Evolutionary conservation across 2,888 invertebrate species (phyloP).

Genomic region (Polia nebulosa): DNA sequence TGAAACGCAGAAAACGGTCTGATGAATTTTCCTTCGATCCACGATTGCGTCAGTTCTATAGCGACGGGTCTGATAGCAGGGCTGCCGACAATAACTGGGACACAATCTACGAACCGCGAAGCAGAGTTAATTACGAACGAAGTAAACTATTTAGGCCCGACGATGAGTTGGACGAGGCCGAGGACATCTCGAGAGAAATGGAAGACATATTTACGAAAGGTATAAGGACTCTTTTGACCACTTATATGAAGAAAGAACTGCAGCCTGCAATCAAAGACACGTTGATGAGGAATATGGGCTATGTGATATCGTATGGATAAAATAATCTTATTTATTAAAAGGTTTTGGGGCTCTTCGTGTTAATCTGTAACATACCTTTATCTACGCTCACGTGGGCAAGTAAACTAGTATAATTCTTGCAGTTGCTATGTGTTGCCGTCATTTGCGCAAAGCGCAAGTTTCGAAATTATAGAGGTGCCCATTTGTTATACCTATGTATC

Average conservation of each 20-base stretch:
- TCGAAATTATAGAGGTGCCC: not conserved
- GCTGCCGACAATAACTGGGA: constrained; percentile 81
- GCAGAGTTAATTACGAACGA: constrained; percentile 84
- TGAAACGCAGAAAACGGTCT: constrained; percentile 79
- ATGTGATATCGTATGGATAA: constrained; percentile 96
- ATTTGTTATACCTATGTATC: constrained; percentile 4
- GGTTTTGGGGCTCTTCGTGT: not conserved
- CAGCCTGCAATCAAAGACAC: constrained; percentile 97
- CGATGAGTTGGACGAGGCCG: constrained; percentile 91
- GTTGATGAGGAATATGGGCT: constrained; percentile 96
- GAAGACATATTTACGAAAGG: constrained; percentile 96
- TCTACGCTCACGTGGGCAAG: not conserved
- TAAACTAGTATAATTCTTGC: no score
- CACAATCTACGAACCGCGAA: constrained; percentile 81
- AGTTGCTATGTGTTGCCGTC: not conserved
- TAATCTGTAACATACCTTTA: not conserved
- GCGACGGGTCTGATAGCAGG: constrained; percentile 75
- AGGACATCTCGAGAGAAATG: constrained; percentile 95
- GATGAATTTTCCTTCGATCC: constrained; percentile 87
- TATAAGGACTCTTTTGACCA: constrained; percentile 95
- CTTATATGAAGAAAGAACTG: constrained; percentile 95
- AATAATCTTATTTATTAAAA: constrained; percentile 1
- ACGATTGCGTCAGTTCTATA: constrained; percentile 71
- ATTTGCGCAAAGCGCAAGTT: not conserved
- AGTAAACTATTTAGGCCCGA: constrained; percentile 88